These are phyloP conservation scores for Drosophila suzukii DNA, from an alignment of 1,140 invertebrate genomes.

Conservation along the genomic window DNA sequence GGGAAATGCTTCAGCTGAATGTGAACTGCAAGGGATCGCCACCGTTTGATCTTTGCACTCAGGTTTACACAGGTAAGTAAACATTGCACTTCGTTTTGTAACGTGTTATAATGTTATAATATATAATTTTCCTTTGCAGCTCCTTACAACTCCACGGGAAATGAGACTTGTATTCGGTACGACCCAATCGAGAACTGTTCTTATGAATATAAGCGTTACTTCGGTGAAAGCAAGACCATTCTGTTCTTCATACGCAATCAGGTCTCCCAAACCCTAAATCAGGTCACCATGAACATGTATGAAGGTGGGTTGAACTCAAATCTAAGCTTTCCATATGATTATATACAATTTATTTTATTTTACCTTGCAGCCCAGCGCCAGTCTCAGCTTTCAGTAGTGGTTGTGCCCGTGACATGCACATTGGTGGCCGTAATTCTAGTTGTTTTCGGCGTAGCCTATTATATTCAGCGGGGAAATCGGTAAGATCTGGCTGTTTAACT, in stretches of 20 bases:
- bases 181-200: slow-evolving; percentile 85
- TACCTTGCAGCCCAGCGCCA: slow-evolving; percentile 87
- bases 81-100: too few relatives aligned
- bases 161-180: slow-evolving; percentile 88
- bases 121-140: slow-evolving; percentile 84
- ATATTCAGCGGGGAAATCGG: slow-evolving; percentile 91
- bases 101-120: not conserved
- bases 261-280: slow-evolving; percentile 88
- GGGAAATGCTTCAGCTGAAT: slow-evolving; percentile 89
- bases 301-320: slow-evolving; percentile 87
- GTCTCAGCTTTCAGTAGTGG: slow-evolving; percentile 92
- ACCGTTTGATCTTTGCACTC: slow-evolving; percentile 88
- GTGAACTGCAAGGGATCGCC: slow-evolving; percentile 90
- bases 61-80: slow-evolving; percentile 83
- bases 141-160: slow-evolving; percentile 91
- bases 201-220: slow-evolving; percentile 88
- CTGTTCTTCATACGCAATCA: slow-evolving; percentile 91
- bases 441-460: slow-evolving; percentile 93
- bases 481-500: slow-evolving; percentile 65
- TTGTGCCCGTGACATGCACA: slow-evolving; percentile 92
- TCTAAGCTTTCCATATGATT: not conserved
- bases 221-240: slow-evolving; percentile 87
- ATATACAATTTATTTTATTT: not conserved
- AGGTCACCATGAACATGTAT: slow-evolving; percentile 91
- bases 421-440: slow-evolving; percentile 91